phyloP scores from a whole-genome alignment of 2,113 vertebrate species.

The Nansenia antarctica region DNA sequence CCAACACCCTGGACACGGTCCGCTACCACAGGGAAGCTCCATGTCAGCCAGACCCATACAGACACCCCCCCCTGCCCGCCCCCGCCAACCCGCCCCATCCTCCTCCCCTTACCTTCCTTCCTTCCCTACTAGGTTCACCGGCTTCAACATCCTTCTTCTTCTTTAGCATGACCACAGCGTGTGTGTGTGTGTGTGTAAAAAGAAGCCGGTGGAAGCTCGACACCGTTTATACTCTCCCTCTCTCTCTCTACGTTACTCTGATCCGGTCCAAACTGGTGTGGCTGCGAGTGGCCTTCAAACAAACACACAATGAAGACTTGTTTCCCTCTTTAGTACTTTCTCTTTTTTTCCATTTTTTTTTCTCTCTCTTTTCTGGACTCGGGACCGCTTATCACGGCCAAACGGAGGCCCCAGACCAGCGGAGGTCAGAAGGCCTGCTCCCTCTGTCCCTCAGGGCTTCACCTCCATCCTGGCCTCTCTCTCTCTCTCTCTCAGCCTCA shows the following conservation, averaged over 20 bases:
- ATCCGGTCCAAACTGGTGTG: constrained; percentile 53
- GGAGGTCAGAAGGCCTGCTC: too few species aligned
- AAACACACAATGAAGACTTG: constrained; percentile 60
- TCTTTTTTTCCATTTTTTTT: constrained; percentile 5
- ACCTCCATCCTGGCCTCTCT: too few species aligned
- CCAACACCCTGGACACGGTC: too few species aligned
- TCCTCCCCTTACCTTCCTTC: constrained; percentile 50
- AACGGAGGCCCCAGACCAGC: too few species aligned
- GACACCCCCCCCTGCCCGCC: too few species aligned
- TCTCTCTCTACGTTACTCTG: constrained; percentile 26
- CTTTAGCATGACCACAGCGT: constrained; percentile 50
- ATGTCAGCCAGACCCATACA: too few species aligned
- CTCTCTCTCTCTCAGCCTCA: too few species aligned
- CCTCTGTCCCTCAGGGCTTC: too few species aligned
- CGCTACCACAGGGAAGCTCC: too few species aligned
- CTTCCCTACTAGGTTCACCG: constrained; percentile 26
- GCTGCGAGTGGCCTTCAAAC: constrained; percentile 25
- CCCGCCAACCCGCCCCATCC: background rate
- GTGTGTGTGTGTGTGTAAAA: background rate
- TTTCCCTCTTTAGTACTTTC: constrained; percentile 22
- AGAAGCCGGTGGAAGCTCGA: constrained; percentile 16
- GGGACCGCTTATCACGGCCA: constrained; percentile 20
- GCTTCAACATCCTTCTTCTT: constrained; percentile 42
- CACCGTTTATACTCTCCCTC: constrained; percentile 16
- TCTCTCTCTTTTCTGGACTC: constrained; percentile 43